Base-by-base conservation (phyloP, 37 sponge, comb jelly and placozoan species). In the Hexactinellida sp. region DNA sequence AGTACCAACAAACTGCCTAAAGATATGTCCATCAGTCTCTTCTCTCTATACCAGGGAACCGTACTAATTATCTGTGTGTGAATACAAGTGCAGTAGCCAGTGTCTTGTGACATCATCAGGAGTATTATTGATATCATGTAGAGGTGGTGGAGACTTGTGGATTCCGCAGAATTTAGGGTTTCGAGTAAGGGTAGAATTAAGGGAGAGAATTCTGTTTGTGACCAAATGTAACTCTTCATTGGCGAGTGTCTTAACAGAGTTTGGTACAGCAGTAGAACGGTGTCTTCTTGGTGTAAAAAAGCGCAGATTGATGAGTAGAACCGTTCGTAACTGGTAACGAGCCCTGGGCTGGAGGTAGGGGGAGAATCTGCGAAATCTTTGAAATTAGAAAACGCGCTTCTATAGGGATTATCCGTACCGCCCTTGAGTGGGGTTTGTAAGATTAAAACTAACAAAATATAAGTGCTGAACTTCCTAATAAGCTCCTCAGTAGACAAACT, bases 51-150 rank as follows among this genome's bases (percentile, higher is more conserved):
- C 99, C 99, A 98, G 13, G 89, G 54, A 37, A 98, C 94, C 36
- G 85, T 84, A 0, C 87, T 83, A 35, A 96, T 23, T 9, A 76
- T 82, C 93, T 95, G 85, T 9, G 82, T 94, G 89, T 98, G 99
- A 0, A 98, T 63, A 37, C 91, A 91, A 47, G 90, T 92, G 85
- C 92, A 95, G 91, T 95, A 98, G 84, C 90, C 90, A 30, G 90
- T 91, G 41, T 98, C 99, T 84, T 98, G 96, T 36, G 90, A 94
- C 19, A 98, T 84, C 23, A 98, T 93, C n/a, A 98, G 93, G 34
- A 98, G 85, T n/a, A 95, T 87, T 39, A 98, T 98, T 36, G 95
- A 88, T 21, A 93, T 28, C 99, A 98, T 98, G 88, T 95, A 98
- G 86, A 95, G 84, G 83, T 93, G 96, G 82, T 98, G 99, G 1